Percentiles rank a stretch among this genome's conserved stretches.
phyloP scores from a whole-genome alignment of 2,888 invertebrate genomes.

The Gastrophysa polygoni region DNA sequence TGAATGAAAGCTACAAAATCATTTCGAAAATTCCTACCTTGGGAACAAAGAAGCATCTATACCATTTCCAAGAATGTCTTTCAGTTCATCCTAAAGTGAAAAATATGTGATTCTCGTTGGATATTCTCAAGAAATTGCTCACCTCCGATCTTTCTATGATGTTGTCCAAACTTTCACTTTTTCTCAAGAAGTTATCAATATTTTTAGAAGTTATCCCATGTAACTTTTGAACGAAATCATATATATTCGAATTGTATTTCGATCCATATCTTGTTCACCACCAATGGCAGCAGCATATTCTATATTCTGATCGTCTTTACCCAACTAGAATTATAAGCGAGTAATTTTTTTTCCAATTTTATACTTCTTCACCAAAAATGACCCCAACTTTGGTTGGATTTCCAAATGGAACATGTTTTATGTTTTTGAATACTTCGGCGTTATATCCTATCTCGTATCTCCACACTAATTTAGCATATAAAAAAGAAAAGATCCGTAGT shows the following conservation, averaged over 20 bases:
- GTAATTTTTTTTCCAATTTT: too few species aligned
- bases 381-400: too few species aligned
- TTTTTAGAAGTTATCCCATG: constrained; percentile 92
- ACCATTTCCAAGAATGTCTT: constrained; percentile 73
- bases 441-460: too few species aligned
- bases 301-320: constrained; percentile 80
- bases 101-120: constrained; percentile 16
- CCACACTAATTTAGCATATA: too few species aligned
- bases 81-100: constrained; percentile 68
- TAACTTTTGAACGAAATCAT: constrained; percentile 77
- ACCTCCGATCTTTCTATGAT: constrained; percentile 44
- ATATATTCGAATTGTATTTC: constrained; percentile 66
- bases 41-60: too few species aligned
- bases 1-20: too few species aligned
- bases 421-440: too few species aligned
- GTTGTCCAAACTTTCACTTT: constrained; percentile 62
- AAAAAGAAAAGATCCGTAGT: too few species aligned
- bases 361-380: too few species aligned
- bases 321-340: too few species aligned
- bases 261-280: constrained; percentile 65
- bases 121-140: not conserved
- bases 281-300: constrained; percentile 75
- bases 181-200: constrained; percentile 75
- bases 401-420: too few species aligned
- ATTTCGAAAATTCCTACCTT: too few species aligned